Evolutionary conservation across 2,888 invertebrate species (phyloP), one percentile per base, ranked within the genome.

Genomic region (Dimorphilus gyrociliatus): DNA sequence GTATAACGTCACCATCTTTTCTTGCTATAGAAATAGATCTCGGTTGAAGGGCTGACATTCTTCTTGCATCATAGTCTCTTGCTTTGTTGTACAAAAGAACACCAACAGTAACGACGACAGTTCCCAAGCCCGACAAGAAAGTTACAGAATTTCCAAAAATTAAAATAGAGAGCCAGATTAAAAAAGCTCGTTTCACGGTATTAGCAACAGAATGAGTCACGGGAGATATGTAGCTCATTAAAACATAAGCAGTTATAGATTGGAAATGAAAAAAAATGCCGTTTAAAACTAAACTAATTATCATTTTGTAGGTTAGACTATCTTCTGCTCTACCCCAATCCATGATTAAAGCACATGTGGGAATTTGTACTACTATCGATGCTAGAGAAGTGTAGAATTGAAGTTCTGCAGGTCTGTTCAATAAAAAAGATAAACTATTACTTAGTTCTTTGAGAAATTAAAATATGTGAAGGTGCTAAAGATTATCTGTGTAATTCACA

Each of bases 131-230:
- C 51, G 76, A 76, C 38, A 76, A 63, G 30, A 73, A 63, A 26
- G 78, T 78, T 40, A 79, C 73, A 27, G 74, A 70, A 59, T 79
- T 79, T 37, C 75, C 74, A 56, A 79, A 78, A 53, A 77, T 64
- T 39, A 78, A 54, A 35, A 78, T 72, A 19, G 77, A 78, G 36
- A 76, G 59, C 77, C 78, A 78, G 46, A 79, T 79, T 21, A 79
- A 65, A 47, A 77, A 72, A 25, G 79, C 79, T 48, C 79, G 63
- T 60, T 79, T 79, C 25, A 74, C 75, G 38, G 78, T 78, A 60
- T 79, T 79, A 16, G 76, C 76, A 42, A 79, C 79, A 63, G n/a
- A n/a, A 53, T 79, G 77, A 17, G 78, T 78, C 12, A 79, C 77
- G 16, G 78, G 78, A 55, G 75, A 76, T 51, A 79, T 76, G 50